Evolutionary conservation across 2,888 invertebrate species (phyloP).

Genomic region (Dicyrtoma fusca): DNA sequence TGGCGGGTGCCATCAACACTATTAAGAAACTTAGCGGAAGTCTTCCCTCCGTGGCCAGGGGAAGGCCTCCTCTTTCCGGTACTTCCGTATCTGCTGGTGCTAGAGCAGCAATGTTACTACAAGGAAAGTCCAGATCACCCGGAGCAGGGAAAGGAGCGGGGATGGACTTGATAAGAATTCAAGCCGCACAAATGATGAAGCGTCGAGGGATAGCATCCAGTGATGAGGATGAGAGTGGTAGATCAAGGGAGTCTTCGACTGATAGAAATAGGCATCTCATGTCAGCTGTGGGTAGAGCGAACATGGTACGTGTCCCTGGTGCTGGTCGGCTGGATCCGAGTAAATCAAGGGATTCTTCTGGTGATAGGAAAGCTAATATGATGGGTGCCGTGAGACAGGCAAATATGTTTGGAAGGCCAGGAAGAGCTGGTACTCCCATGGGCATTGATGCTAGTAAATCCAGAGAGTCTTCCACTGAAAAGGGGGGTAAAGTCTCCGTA

Average conservation of each 20-base stretch:
- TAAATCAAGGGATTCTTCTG: constrained; percentile 14
- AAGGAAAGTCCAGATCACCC: background rate
- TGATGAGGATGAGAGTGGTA: constrained; percentile 26
- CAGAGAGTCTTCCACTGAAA: constrained; percentile 29
- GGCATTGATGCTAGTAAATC: background rate
- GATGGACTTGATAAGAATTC: constrained; percentile 32
- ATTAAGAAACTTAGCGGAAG: constrained; percentile 29
- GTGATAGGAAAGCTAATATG: background rate
- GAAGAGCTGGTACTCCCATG: too few relatives aligned
- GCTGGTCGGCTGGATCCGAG: background rate
- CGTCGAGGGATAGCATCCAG: constrained; percentile 23
- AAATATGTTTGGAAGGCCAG: constrained; percentile 17
- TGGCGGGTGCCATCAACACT: background rate
- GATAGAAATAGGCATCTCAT: constrained; percentile 18
- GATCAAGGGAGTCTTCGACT: constrained; percentile 12
- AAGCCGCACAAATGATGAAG: constrained; percentile 27
- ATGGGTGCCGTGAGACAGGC: constrained; percentile 28
- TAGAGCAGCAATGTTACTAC: background rate
- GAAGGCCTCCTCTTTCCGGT: background rate
- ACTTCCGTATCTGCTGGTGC: background rate
- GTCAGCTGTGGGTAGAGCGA: constrained; percentile 11
- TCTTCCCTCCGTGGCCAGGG: constrained; percentile 20
- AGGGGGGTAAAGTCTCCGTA: constrained; percentile 6
- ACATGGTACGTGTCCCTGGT: background rate
- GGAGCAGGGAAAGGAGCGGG: background rate